Percentiles rank a stretch among this genome's conserved stretches.
phyloP scores from a whole-genome alignment of 2,888 invertebrate genomes.

The Cryptosula pallasiana region DNA sequence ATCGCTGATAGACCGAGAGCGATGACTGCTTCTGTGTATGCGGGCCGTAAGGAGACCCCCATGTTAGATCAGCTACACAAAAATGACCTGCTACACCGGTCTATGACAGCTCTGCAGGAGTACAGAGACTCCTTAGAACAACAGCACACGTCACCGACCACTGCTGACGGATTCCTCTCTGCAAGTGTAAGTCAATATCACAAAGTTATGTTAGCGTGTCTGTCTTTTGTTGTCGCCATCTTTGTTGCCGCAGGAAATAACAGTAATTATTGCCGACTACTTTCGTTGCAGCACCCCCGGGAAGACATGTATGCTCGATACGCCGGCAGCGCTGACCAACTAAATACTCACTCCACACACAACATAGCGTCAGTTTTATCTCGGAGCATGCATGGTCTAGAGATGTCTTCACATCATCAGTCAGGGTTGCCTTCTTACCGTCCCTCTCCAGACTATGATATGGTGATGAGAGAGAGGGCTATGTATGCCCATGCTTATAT shows the following conservation, averaged over 20 bases:
- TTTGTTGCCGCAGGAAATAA: too few species aligned
- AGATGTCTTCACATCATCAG: neutral
- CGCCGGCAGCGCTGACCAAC: constrained; percentile 16
- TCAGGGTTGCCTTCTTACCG: constrained; percentile 55
- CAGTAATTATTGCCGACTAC: too few species aligned
- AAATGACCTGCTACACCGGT: constrained; percentile 22
- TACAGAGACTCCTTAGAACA: constrained; percentile 15
- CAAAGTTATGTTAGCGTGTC: neutral
- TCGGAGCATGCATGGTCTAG: constrained; percentile 20
- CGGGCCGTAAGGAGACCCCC: constrained; percentile 1
- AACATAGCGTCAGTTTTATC: constrained; percentile 1
- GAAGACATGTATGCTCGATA: neutral
- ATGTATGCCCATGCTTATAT: constrained; percentile 2
- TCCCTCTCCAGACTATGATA: constrained; percentile 90
- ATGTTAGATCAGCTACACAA: constrained; percentile 18
- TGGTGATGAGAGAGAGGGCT: constrained; percentile 63
- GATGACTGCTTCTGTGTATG: constrained; percentile 1
- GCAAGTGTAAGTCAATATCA: neutral
- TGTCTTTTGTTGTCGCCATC: too few species aligned
- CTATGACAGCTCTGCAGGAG: constrained; percentile 22
- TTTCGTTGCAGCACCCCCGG: neutral
- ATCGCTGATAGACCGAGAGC: constrained; percentile 8
- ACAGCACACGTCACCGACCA: neutral
- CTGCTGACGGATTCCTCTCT: neutral
- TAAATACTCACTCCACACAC: constrained; percentile 6